phyloP scores from a whole-genome alignment of 2,888 invertebrate genomes.

The Artemia sp. region DNA sequence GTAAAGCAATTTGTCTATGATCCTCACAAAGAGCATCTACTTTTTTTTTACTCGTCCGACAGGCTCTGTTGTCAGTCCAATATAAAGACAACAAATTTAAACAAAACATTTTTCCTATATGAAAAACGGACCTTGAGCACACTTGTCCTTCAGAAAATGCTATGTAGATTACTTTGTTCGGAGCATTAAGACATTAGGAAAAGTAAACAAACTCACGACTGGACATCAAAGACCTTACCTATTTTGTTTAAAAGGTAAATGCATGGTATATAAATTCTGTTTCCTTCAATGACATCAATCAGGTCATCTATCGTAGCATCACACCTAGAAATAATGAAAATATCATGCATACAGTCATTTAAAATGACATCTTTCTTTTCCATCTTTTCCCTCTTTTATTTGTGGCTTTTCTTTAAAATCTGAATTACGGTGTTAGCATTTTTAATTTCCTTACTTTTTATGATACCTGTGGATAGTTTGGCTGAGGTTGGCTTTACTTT shows the following conservation, averaged over 20 bases:
- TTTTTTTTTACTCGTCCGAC: neutral
- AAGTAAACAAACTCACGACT: conserved; percentile 12
- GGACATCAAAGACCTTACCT: conserved; percentile 38
- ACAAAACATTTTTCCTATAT: neutral
- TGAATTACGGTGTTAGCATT: no score
- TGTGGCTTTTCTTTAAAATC: no score
- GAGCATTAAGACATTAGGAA: conserved; percentile 14
- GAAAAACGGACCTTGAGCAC: neutral
- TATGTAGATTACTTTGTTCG: neutral
- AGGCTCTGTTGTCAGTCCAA: no score
- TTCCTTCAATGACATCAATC: conserved; percentile 96
- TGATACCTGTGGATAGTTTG: no score
- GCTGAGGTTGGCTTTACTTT: no score
- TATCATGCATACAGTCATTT: neutral
- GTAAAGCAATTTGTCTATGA: neutral
- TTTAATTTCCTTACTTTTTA: no score
- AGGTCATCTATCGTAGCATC: conserved; percentile 95
- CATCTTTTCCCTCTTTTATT: no score
- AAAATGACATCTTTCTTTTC: no score
- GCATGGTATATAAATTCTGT: conserved; percentile 93
- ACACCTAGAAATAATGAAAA: conserved; percentile 33
- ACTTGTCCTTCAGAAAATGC: neutral
- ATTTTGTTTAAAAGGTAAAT: conserved; percentile 98
- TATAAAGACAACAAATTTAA: no score
- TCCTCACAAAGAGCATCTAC: neutral